phyloP scores from a whole-genome alignment of 2,888 invertebrate species.

The Periphyllus acericola region DNA sequence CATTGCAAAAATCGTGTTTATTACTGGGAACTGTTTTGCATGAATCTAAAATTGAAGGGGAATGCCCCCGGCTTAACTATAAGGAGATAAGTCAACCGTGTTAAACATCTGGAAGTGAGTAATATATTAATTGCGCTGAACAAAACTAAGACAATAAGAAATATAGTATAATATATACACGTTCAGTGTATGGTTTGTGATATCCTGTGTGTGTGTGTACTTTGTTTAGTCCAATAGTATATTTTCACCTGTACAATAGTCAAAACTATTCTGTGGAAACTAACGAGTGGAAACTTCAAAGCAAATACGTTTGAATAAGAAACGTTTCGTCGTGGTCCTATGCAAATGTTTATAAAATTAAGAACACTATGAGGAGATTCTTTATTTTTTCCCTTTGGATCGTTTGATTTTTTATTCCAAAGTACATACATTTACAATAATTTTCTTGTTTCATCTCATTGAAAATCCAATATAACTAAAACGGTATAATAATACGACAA shows the following conservation, averaged over 20 bases:
- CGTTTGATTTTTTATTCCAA: too few species aligned
- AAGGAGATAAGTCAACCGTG: constrained; percentile 36
- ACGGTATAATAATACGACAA: too few species aligned
- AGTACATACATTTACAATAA: too few species aligned
- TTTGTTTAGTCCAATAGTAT: background rate
- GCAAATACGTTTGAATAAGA: background rate
- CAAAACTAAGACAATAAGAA: constrained; percentile 38
- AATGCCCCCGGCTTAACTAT: constrained; percentile 43
- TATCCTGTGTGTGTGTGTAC: background rate
- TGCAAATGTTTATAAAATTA: background rate
- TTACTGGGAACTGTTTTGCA: constrained; percentile 29
- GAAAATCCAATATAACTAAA: too few species aligned
- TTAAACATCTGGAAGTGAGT: constrained; percentile 45
- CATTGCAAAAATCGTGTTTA: constrained; percentile 45
- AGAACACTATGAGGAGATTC: background rate
- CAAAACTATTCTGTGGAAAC: background rate
- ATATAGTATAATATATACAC: background rate
- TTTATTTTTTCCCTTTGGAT: background rate
- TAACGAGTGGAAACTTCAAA: background rate
- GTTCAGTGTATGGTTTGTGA: background rate
- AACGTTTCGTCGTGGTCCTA: background rate
- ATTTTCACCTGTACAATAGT: background rate
- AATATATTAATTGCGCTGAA: constrained; percentile 7
- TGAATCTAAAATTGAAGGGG: constrained; percentile 29
- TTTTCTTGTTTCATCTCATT: too few species aligned